These are phyloP conservation scores for Lepus townsendii DNA, from an alignment of 2,797 vertebrate species.

Conservation along the genomic window DNA sequence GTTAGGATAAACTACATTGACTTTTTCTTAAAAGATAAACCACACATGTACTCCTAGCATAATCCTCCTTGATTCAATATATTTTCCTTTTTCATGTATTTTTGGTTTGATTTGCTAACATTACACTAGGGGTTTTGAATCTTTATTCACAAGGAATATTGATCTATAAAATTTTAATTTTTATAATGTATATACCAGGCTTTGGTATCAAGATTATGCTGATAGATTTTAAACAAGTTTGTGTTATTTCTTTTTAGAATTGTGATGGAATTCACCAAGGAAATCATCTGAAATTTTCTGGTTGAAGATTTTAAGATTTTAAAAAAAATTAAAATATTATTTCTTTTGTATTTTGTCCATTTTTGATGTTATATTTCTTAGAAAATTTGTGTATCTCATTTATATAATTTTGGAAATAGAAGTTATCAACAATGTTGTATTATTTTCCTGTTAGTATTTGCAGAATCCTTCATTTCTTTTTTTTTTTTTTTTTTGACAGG, in stretches of 20 bases:
- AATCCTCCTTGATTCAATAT: background rate
- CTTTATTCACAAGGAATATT: background rate
- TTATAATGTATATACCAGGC: background rate
- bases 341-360: background rate
- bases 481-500: too few relatives aligned
- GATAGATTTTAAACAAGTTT: background rate
- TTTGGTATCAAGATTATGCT: background rate
- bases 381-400: background rate
- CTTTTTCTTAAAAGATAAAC: background rate
- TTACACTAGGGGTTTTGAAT: background rate
- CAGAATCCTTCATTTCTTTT: too few relatives aligned
- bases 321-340: background rate
- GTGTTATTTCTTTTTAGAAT: background rate
- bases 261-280: background rate
- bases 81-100: background rate
- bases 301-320: background rate
- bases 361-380: slow-evolving; percentile 4
- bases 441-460: too few relatives aligned
- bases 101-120: background rate
- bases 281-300: background rate
- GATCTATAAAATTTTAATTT: background rate
- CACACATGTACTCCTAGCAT: background rate
- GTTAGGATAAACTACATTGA: background rate
- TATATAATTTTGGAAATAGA: too few relatives aligned
- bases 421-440: too few relatives aligned